phyloP scores from a whole-genome alignment of 1,140 invertebrate species.

The Lysiphlebus fabarum region DNA sequence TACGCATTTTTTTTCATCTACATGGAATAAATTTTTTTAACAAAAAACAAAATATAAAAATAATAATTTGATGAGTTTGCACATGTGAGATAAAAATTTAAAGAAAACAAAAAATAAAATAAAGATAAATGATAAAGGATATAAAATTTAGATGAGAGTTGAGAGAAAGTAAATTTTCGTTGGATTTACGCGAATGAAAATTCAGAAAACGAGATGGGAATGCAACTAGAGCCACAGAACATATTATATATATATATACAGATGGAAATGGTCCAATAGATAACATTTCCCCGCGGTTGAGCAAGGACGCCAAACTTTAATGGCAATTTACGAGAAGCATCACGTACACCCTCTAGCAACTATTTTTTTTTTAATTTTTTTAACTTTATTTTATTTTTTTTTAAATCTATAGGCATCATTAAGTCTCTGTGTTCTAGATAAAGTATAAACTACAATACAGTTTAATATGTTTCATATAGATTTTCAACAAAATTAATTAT shows the following conservation, averaged over 20 bases:
- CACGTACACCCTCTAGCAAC: slow-evolving; percentile 8
- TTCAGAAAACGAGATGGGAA: slow-evolving; percentile 12
- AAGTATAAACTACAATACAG: no score
- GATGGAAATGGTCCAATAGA: slow-evolving; percentile 19
- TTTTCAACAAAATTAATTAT: no score
- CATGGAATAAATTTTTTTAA: no score
- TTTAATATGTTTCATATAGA: no score
- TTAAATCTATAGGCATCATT: no score
- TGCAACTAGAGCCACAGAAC: slow-evolving; percentile 11
- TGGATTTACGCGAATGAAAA: neutral
- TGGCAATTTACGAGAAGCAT: slow-evolving; percentile 17
- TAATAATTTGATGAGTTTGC: no score
- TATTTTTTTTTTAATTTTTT: neutral
- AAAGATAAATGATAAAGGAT: neutral
- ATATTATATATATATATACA: neutral
- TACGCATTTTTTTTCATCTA: no score
- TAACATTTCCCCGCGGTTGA: slow-evolving; percentile 13
- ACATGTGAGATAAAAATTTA: no score
- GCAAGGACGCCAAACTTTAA: slow-evolving; percentile 17
- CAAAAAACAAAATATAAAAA: no score
- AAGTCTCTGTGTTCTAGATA: no score
- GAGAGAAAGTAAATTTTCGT: neutral
- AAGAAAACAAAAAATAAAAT: neutral
- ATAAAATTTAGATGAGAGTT: neutral
- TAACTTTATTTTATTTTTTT: no score